Conservation (phyloP, 1,140 invertebrate genomes). For the Galleria mellonella region DNA sequence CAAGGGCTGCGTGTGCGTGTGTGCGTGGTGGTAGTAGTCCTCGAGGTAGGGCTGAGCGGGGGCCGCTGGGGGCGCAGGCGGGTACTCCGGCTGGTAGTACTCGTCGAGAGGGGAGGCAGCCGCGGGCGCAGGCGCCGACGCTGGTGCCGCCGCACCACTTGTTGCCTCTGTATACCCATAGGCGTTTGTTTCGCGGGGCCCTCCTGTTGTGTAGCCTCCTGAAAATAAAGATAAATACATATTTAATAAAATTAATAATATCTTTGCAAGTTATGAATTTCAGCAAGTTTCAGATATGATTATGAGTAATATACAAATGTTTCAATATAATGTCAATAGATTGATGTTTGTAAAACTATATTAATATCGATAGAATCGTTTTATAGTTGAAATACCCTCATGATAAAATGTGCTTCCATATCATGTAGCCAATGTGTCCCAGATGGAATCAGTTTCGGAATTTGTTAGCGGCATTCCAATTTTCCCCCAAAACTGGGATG, state of each 20-base stretch:
- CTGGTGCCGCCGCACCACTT: constrained; percentile 31
- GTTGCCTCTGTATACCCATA: constrained; percentile 57
- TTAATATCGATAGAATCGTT: too few species aligned
- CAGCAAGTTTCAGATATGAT: too few species aligned
- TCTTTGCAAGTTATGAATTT: too few species aligned
- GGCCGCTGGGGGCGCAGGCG: constrained; percentile 37
- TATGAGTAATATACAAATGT: too few species aligned
- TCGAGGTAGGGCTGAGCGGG: constrained; percentile 59
- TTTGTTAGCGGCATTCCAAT: too few species aligned
- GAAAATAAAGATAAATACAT: constrained; percentile 22
- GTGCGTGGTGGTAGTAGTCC: constrained; percentile 63
- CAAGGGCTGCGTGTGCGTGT: constrained; percentile 78
- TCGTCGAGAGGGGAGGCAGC: constrained; percentile 58
- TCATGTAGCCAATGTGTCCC: too few species aligned
- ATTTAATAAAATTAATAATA: too few species aligned
- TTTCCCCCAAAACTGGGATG: neutral
- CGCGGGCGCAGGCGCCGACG: constrained; percentile 36
- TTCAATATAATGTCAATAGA: too few species aligned
- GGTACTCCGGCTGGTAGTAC: constrained; percentile 66
- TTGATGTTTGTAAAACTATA: too few species aligned
- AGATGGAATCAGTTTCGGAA: too few species aligned
- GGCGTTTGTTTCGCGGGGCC: constrained; percentile 56
- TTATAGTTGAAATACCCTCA: too few species aligned
- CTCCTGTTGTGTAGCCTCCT: constrained; percentile 70
- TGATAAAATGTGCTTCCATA: too few species aligned